phyloP scores from a whole-genome alignment of 2,113 vertebrate species.

The Rhineura floridana region DNA sequence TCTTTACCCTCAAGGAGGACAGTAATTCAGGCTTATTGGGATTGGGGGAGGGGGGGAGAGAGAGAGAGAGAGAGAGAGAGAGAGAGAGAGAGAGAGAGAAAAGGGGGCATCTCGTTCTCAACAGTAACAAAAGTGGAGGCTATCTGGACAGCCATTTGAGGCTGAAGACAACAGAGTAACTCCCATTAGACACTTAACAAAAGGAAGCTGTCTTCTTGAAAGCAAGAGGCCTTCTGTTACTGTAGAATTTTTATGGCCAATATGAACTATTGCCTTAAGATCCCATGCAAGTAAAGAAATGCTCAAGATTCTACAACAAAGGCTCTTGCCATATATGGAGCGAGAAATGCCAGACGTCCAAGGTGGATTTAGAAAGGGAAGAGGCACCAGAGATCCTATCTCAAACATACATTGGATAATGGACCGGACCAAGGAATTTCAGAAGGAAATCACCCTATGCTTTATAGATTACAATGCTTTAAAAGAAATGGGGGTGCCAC shows the following conservation, averaged over 20 bases:
- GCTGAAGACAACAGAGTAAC: conserved; percentile 8
- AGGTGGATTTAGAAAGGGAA: no score
- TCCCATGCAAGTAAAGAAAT: no score
- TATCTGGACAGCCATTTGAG: not conserved
- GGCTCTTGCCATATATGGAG: no score
- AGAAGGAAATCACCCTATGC: no score
- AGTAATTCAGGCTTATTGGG: not conserved
- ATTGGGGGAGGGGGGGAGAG: not conserved
- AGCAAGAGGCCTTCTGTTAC: not conserved
- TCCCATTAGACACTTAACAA: fast-evolving
- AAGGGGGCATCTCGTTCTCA: not conserved
- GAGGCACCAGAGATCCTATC: no score
- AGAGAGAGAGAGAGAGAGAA: not conserved
- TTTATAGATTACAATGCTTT: no score
- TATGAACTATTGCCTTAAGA: no score
- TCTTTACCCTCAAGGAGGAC: not conserved
- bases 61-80: not conserved
- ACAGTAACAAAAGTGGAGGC: not conserved
- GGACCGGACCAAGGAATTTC: no score
- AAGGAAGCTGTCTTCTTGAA: not conserved
- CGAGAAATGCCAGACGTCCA: no score
- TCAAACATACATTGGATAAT: no score
- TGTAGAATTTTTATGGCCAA: not conserved
- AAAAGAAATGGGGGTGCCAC: no score
- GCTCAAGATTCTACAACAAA: no score